A percentile compares a stretch with the other conserved stretches of the same genome.
Evolutionary conservation across 2,797 vertebrate genomes (phyloP).

Genomic region (Coracias cyanogaster): DNA sequence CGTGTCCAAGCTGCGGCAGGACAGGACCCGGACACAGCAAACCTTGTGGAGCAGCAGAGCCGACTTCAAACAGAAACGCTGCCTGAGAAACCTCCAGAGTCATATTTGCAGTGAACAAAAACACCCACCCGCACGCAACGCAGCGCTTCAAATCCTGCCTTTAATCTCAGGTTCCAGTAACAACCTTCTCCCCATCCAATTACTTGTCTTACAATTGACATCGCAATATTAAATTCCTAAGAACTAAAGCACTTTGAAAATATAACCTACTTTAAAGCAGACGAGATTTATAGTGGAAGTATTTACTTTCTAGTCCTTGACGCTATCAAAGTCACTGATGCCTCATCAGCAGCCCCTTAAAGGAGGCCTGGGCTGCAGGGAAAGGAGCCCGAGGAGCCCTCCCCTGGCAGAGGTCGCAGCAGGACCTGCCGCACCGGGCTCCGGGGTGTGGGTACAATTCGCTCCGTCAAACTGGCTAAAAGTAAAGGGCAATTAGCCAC

Average conservation of each 20-base stretch:
- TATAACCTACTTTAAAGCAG: conserved; percentile 25
- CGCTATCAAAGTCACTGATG: not conserved
- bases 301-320: not conserved
- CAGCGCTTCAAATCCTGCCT: conserved; percentile 42
- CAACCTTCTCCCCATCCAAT: conserved; percentile 50
- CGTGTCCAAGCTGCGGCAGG: fast-evolving
- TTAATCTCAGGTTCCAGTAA: conserved; percentile 55
- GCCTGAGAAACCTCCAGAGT: not conserved
- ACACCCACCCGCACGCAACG: not conserved
- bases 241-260: conserved; percentile 42
- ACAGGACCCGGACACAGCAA: not conserved
- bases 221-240: conserved; percentile 52
- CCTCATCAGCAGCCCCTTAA: not conserved
- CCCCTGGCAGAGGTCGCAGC: not conserved
- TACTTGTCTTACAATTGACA: conserved; percentile 57
- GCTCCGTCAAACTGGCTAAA: fast-evolving
- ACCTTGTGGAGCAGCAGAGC: not conserved
- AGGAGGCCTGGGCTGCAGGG: not conserved
- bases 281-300: not conserved
- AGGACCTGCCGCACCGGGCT: not conserved
- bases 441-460: fast-evolving
- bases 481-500: not conserved
- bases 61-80: not conserved
- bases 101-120: not conserved
- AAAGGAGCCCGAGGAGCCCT: not conserved